Evolutionary conservation across 2,888 invertebrate genomes (phyloP), one percentile per base, ranked within the genome.

Genomic region (Dorcus hopei): DNA sequence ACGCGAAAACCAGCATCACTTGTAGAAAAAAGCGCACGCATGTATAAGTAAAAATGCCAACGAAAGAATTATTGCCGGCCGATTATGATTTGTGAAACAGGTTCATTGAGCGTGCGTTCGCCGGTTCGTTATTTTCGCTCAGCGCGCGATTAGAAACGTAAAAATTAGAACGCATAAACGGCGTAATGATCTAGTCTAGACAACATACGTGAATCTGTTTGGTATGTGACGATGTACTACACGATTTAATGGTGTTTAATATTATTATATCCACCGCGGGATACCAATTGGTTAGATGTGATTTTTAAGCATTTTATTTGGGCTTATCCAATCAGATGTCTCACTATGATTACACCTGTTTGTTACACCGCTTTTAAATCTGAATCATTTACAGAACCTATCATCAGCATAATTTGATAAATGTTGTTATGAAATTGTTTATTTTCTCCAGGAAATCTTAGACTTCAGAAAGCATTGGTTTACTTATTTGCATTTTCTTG

Each of bases 31-130:
- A 74, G 69, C 71, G 61, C 73, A 74, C 74, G 72, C 73, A 72
- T 70, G 65, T 69, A 68, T 70, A 66, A 66, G 69, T 69, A 71
- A 74, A 74, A 72, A 71, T 69, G 63, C 67, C 61, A 61, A 54
- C 58, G 47, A 48, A 69, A 71, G 73, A 75, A 72, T 70, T 74
- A 74, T 72, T 64, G 68, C 69, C 70, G 59, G 68, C 66, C 73
- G 70, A 72, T 73, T 73, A 74, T 74, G 75, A 76, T 76, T 74
- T 73, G 74, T 73, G 67, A 69, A 66, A 64, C 70, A 66, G 63
- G 67, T 68, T 65, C 65, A 64, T 61, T 64, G 62, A 45, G 45
- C 45, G 45, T 45, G 16, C 42, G 42, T 42, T 42, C 19, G n/a
- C 23, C 23, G 23, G 42, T 42, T 42, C 45, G n/a, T 45, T 45